These are phyloP conservation scores for Schrankia costaestrigalis DNA, from an alignment of 2,888 invertebrate species.

Conservation along the genomic window DNA sequence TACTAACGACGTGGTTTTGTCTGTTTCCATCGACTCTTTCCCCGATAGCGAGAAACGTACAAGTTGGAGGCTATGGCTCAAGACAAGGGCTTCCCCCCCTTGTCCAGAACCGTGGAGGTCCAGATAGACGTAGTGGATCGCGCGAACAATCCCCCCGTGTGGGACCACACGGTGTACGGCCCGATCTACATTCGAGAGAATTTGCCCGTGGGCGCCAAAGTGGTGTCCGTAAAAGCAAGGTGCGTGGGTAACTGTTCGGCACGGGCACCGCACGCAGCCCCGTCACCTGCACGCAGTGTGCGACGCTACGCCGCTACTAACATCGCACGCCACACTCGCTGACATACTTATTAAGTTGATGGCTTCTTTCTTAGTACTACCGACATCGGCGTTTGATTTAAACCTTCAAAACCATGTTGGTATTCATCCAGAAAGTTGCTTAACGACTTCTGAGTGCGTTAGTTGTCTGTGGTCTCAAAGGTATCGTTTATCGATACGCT, in stretches of 20 bases:
- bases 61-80: slow-evolving; percentile 98
- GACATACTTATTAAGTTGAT: slow-evolving; percentile 11
- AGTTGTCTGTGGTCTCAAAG: slow-evolving; percentile 1
- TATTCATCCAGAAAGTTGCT: slow-evolving; percentile 4
- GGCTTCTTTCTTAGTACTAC: slow-evolving; percentile 5
- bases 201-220: slow-evolving; percentile 98
- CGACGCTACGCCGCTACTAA: slow-evolving; percentile 39
- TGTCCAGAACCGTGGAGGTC: slow-evolving; percentile 98
- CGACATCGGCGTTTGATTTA: background rate
- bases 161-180: slow-evolving; percentile 98
- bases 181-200: slow-evolving; percentile 99
- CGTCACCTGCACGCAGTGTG: slow-evolving; percentile 73
- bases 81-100: slow-evolving; percentile 97
- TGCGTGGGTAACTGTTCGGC: slow-evolving; percentile 85
- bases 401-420: background rate
- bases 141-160: slow-evolving; percentile 98
- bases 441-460: slow-evolving; percentile 4
- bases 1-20: slow-evolving; percentile 85
- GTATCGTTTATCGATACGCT: slow-evolving; percentile 2
- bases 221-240: slow-evolving; percentile 99
- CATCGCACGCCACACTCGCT: slow-evolving; percentile 5
- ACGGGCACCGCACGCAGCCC: slow-evolving; percentile 84
- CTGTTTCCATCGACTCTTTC: slow-evolving; percentile 84
- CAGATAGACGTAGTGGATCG: slow-evolving; percentile 99
- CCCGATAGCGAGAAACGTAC: slow-evolving; percentile 96